These are phyloP conservation scores for Tetragnatha versicolor DNA, from an alignment of 1,140 invertebrate species.

Conservation along the genomic window DNA sequence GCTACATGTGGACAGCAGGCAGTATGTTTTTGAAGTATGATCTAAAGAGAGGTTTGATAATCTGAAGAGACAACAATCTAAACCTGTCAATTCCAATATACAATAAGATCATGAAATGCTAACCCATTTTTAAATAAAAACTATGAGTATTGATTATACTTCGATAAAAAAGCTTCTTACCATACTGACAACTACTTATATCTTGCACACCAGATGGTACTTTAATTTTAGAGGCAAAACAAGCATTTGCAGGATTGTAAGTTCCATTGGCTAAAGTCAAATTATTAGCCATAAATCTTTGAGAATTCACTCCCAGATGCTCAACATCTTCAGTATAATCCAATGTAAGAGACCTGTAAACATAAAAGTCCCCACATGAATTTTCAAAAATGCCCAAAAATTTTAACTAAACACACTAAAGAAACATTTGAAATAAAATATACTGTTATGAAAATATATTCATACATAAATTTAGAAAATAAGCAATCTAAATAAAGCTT, in stretches of 20 bases:
- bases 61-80: neutral
- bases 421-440: neutral
- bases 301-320: conserved; percentile 32
- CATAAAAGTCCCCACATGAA: no score
- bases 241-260: conserved; percentile 38
- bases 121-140: neutral
- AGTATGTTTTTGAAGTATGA: no score
- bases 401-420: neutral
- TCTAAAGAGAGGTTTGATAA: no score
- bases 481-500: neutral
- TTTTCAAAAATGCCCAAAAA: no score
- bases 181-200: conserved; percentile 50
- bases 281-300: conserved; percentile 38
- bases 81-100: neutral
- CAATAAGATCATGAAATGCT: neutral
- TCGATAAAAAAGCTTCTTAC: conserved; percentile 6
- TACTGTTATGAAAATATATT: neutral
- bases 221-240: conserved; percentile 42
- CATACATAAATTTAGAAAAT: neutral
- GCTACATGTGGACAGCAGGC: no score
- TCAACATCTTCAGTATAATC: conserved; percentile 36
- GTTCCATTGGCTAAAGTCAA: conserved; percentile 51
- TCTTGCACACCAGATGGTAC: conserved; percentile 45
- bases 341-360: conserved; percentile 34
- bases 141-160: neutral